Conservation (phyloP, 2,888 invertebrate species). For the Lysandra bellargus region DNA sequence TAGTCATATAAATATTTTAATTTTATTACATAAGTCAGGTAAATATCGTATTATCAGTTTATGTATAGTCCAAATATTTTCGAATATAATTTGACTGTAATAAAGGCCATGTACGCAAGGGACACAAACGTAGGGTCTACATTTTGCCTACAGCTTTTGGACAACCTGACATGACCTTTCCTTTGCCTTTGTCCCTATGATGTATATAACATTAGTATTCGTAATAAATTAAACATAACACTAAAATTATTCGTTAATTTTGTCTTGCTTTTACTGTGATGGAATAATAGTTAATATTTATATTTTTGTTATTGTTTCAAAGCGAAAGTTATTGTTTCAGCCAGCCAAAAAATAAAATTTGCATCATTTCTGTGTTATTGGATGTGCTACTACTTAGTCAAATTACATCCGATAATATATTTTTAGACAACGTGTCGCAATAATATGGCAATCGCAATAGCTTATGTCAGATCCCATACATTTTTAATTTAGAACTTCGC, state of each 20-base stretch:
- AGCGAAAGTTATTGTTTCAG: too few species aligned
- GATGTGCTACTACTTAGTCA: too few species aligned
- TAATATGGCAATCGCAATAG: too few species aligned
- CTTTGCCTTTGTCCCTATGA: not conserved
- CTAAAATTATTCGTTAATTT: not conserved
- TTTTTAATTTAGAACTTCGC: not conserved
- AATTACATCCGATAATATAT: too few species aligned
- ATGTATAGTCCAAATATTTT: too few species aligned
- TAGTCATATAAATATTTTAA: too few species aligned
- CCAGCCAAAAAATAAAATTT: too few species aligned
- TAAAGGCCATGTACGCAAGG: not conserved
- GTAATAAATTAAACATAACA: not conserved
- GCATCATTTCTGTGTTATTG: too few species aligned
- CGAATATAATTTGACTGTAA: too few species aligned
- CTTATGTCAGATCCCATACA: not conserved
- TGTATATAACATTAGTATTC: not conserved
- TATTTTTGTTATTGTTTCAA: not conserved
- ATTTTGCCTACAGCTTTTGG: not conserved
- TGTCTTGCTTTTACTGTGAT: not conserved
- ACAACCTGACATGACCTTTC: not conserved
- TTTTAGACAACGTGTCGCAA: too few species aligned
- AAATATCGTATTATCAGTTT: too few species aligned
- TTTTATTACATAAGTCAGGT: too few species aligned
- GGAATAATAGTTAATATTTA: not conserved
- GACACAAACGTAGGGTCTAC: not conserved